Percentiles rank a stretch among this genome's conserved stretches.
Evolutionary conservation across 2,797 vertebrate species (phyloP).

Genomic region (Cercopithecus diana): DNA sequence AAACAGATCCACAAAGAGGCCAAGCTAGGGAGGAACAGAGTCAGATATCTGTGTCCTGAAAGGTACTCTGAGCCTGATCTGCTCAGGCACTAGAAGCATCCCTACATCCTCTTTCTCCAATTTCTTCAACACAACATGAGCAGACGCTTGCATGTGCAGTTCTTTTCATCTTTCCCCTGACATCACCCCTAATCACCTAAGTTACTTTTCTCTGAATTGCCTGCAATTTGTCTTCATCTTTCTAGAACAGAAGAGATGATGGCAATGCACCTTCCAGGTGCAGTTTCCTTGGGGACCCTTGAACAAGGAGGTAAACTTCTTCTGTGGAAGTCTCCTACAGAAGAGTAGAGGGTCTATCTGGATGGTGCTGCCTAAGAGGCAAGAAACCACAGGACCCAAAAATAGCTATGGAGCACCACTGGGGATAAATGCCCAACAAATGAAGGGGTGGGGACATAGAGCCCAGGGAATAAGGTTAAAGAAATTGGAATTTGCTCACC

Average conservation of each 20-base stretch:
- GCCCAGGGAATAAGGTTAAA: not conserved
- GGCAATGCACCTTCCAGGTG: slow-evolving; percentile 35
- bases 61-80: not conserved
- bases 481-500: not conserved
- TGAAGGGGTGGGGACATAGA: not conserved
- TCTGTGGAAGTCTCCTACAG: not conserved
- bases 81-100: not conserved
- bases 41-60: not conserved
- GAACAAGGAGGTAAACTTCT: not conserved
- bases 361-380: not conserved
- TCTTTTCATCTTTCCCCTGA: slow-evolving; percentile 48
- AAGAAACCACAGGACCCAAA: not conserved
- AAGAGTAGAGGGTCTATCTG: not conserved
- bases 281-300: not conserved
- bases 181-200: slow-evolving; percentile 58
- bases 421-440: not conserved
- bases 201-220: slow-evolving; percentile 49
- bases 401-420: not conserved
- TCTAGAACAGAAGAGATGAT: slow-evolving; percentile 40
- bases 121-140: not conserved
- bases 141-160: not conserved
- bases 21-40: not conserved
- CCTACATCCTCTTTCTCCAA: not conserved
- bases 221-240: slow-evolving; percentile 62
- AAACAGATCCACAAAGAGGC: not conserved